phyloP scores from a whole-genome alignment of 2,888 invertebrate species.

The Malachius bipustulatus region DNA sequence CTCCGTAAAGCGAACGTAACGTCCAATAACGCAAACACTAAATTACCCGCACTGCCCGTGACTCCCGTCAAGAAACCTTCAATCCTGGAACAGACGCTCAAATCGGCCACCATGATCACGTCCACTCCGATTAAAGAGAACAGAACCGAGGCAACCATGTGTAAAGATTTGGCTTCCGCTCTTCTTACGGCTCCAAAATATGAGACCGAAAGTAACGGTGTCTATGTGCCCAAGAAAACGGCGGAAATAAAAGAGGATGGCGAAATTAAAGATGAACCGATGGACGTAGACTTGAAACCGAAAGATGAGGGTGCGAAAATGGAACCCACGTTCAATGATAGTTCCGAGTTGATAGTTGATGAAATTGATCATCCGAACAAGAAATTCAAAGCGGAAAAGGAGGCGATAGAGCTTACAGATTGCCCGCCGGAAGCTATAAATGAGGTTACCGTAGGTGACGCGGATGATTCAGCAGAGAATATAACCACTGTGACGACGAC shows the following conservation, averaged over 20 bases:
- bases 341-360: too few relatives aligned
- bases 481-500: slow-evolving; percentile 33
- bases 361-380: too few relatives aligned
- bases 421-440: slow-evolving; percentile 26
- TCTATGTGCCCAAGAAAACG: slow-evolving; percentile 27
- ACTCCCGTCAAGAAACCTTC: slow-evolving; percentile 44
- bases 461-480: slow-evolving; percentile 12
- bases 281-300: slow-evolving; percentile 12
- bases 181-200: slow-evolving; percentile 50
- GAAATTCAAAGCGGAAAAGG: slow-evolving; percentile 24
- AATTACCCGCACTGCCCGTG: slow-evolving; percentile 25
- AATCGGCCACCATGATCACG: slow-evolving; percentile 40
- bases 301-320: slow-evolving; percentile 6
- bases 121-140: slow-evolving; percentile 17
- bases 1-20: slow-evolving; percentile 50
- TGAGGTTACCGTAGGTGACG: slow-evolving; percentile 30
- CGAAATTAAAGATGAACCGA: slow-evolving; percentile 23
- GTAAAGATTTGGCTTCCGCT: slow-evolving; percentile 49
- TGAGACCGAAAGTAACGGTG: slow-evolving; percentile 37
- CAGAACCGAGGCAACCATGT: slow-evolving; percentile 41
- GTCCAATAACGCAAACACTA: slow-evolving; percentile 40
- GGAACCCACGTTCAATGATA: slow-evolving; percentile 2
- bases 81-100: slow-evolving; percentile 58
- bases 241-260: slow-evolving; percentile 26
- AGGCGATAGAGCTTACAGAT: slow-evolving; percentile 39